Evolutionary conservation across 2,888 invertebrate genomes (phyloP), one percentile per base, ranked within the genome.

Genomic region (Eupeodes luniger): DNA sequence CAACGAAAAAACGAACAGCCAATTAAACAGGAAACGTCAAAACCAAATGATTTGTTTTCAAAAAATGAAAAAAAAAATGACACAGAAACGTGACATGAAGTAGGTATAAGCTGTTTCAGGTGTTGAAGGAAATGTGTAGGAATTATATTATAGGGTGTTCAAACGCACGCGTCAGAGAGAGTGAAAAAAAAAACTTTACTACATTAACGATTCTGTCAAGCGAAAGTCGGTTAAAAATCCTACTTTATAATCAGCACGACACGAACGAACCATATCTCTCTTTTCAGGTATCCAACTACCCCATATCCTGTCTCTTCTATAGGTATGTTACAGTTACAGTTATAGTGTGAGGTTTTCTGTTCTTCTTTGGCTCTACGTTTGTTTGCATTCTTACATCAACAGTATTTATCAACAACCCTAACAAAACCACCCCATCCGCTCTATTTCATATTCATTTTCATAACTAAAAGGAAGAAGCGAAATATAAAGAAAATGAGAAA

Each of bases 221-320:
- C 66, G 61, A 47, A 44, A 62, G 34, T 81, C 67, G 75, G 82
- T 77, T 69, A 69, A 61, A 49, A 34, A 34, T 40, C 59, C 62
- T 55, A 64, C 66, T 66, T 66, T n/a, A 66, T 66, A 5, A 57
- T 57, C 27, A 47, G 10, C 47, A 36, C 47, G 40, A 40, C 66
- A 47, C 36, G 4, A 36, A 66, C 1, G 27, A 27, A 27, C 27
- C 7, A 55, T 55, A 16, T 55, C 19, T 27, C 66, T 66, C 64
- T 16, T 16, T 11, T 6, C 19, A 66, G 47, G 47, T 64, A 66
- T 66, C 12, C 66, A 49, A 66, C 66, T 66, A 82, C 62, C 44
- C 78, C 51, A 69, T 83, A 83, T 83, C 66, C 66, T 66, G 47
- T 34, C 47, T 14, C 12, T 9, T 34, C 47, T 47, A 59, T n/a